These are phyloP conservation scores for Porites divaricata DNA, from an alignment of 92 coral and sea anemone species.

Conservation along the genomic window DNA sequence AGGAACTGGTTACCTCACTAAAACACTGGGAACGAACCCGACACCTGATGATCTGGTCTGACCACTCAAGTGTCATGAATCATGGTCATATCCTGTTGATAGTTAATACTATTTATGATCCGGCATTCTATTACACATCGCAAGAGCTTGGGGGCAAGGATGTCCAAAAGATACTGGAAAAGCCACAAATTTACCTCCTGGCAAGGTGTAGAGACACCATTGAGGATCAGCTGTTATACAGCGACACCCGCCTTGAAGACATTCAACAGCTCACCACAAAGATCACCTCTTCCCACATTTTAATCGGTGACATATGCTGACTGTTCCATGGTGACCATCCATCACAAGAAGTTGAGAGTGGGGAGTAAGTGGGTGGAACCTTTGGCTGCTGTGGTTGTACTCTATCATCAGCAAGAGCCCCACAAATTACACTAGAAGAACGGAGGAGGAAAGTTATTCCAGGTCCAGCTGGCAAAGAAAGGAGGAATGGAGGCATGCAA, in stretches of 20 bases:
- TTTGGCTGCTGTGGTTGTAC: conserved; percentile 2
- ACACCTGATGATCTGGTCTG: conserved; percentile 46
- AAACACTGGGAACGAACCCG: conserved; percentile 7
- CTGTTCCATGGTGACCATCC: conserved; percentile 22
- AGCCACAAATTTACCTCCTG: not conserved
- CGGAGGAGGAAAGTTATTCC: conserved; percentile 23
- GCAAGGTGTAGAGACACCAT: conserved; percentile 9
- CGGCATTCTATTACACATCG: conserved; percentile 5
- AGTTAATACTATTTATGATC: conserved; percentile 19
- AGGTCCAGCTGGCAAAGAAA: conserved; percentile 37
- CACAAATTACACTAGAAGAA: conserved; percentile 3
- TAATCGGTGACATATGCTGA: not conserved
- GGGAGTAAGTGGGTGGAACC: not conserved
- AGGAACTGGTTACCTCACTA: not conserved
- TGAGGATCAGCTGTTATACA: conserved; percentile 1
- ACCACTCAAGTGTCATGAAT: conserved; percentile 36
- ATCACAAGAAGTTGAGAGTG: conserved; percentile 5
- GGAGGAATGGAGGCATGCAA: conserved; percentile 38
- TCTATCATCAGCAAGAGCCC: conserved; percentile 13
- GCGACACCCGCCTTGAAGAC: not conserved
- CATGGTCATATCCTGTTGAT: conserved; percentile 35
- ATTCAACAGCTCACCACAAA: not conserved
- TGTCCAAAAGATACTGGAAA: conserved; percentile 5
- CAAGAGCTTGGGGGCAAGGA: not conserved
- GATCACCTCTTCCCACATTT: not conserved